Conservation (phyloP, 2,888 invertebrate genomes). For the Papilio protenor region DNA sequence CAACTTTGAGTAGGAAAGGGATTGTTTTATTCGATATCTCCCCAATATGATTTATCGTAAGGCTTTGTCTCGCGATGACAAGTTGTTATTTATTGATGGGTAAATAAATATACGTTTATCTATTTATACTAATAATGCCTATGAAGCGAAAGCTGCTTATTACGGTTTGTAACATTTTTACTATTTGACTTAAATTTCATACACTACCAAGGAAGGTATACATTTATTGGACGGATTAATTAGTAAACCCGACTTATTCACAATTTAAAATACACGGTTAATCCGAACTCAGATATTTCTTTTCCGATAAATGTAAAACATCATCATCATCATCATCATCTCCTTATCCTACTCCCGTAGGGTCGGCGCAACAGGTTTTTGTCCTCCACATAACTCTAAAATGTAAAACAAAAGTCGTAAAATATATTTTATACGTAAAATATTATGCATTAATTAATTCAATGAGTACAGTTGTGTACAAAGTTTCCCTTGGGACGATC, state of each 20-base stretch:
- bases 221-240: neutral
- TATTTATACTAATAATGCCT: neutral
- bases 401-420: constrained; percentile 9
- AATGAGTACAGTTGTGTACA: constrained; percentile 13
- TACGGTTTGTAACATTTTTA: neutral
- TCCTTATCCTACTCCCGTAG: no score
- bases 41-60: constrained; percentile 44
- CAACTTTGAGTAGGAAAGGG: constrained; percentile 41
- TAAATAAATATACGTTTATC: constrained; percentile 6
- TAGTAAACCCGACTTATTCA: no score
- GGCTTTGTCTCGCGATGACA: constrained; percentile 26
- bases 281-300: neutral
- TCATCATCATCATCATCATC: no score
- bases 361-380: no score
- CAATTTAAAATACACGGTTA: no score
- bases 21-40: constrained; percentile 48
- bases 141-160: neutral
- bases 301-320: no score
- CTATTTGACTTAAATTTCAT: neutral
- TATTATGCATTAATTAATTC: constrained; percentile 16
- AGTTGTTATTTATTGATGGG: constrained; percentile 31
- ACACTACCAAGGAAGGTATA: neutral
- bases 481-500: constrained; percentile 12
- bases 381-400: no score
- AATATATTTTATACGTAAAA: constrained; percentile 14